Evolutionary conservation across 2,888 invertebrate species (phyloP).

Genomic region (Polymixis lichenea): DNA sequence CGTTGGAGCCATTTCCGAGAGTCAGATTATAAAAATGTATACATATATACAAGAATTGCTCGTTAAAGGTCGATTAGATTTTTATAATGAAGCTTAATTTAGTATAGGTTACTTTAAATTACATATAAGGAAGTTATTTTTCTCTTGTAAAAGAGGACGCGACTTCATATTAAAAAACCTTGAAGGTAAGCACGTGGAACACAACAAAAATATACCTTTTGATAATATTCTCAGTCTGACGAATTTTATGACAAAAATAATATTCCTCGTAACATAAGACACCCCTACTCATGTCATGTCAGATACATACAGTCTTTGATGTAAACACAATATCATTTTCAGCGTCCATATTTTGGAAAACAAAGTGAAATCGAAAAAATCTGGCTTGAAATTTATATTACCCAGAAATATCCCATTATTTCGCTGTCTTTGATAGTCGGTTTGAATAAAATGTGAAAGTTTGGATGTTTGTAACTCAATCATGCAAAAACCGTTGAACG

Average conservation of each 20-base stretch:
- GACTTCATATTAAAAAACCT: neutral
- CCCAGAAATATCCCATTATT: slow-evolving; percentile 68
- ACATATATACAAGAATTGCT: no score
- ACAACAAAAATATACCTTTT: slow-evolving; percentile 3
- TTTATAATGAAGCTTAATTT: neutral
- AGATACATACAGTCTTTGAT: slow-evolving; percentile 38
- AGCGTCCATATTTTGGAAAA: slow-evolving; percentile 9
- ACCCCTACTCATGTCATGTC: slow-evolving; percentile 6
- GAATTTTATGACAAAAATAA: slow-evolving; percentile 35
- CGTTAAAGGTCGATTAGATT: no score
- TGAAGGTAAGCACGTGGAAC: neutral
- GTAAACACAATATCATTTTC: slow-evolving; percentile 29
- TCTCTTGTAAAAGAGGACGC: no score
- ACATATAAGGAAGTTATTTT: neutral
- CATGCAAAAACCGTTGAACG: no score
- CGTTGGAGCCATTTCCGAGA: no score
- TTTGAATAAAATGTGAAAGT: no score
- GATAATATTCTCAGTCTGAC: neutral
- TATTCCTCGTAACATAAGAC: neutral
- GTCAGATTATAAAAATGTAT: no score
- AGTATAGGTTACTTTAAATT: neutral
- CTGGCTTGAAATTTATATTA: slow-evolving; percentile 65
- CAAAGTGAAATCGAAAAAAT: slow-evolving; percentile 45
- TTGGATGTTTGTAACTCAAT: no score
- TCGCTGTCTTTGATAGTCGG: neutral